Conservation (phyloP, 2,113 vertebrate genomes). For the Panurus biarmicus region DNA sequence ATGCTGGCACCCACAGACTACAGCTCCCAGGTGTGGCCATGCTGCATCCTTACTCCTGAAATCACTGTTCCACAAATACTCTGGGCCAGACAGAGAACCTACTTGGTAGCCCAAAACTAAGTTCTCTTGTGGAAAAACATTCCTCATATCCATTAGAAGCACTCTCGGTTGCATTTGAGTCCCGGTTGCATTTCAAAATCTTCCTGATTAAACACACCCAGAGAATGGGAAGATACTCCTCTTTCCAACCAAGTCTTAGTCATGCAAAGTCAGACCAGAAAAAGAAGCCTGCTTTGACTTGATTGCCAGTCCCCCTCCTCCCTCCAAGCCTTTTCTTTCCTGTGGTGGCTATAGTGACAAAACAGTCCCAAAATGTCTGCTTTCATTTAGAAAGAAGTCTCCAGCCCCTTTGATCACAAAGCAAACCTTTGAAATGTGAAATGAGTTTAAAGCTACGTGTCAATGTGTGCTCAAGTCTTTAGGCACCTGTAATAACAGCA, state of each 20-base stretch:
- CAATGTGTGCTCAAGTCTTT: conserved; percentile 48
- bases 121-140: background rate
- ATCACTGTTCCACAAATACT: background rate
- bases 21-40: background rate
- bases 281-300: background rate
- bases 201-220: background rate
- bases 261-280: background rate
- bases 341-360: background rate
- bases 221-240: background rate
- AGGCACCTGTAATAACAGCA: conserved; percentile 54
- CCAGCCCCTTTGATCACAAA: conserved; percentile 42
- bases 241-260: background rate
- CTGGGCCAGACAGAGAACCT: background rate
- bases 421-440: conserved; percentile 55
- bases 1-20: background rate
- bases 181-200: background rate
- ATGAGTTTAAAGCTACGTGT: background rate
- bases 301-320: background rate
- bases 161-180: background rate
- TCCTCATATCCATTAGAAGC: background rate
- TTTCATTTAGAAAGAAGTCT: conserved; percentile 25
- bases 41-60: background rate
- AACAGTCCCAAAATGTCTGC: background rate
- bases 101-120: background rate
- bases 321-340: background rate